Evolutionary conservation across 2,113 vertebrate genomes (phyloP).

Genomic region (Myrmophylax atrothorax): DNA sequence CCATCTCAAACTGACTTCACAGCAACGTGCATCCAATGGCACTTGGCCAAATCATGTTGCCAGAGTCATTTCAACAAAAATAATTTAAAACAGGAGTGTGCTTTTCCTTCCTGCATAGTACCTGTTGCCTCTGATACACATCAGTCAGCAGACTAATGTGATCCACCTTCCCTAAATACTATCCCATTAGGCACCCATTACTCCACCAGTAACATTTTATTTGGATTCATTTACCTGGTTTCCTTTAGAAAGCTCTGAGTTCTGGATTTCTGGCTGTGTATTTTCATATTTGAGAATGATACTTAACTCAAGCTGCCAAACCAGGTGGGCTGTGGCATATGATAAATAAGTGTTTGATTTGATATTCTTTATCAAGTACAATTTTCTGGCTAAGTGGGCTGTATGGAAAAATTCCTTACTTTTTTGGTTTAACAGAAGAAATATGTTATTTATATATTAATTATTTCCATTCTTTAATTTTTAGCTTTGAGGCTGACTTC

Average conservation of each 20-base stretch:
- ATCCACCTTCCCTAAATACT: neutral
- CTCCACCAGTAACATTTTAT: neutral
- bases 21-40: neutral
- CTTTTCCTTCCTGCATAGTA: neutral
- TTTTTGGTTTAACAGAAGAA: conserved; percentile 14
- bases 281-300: neutral
- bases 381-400: neutral
- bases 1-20: neutral
- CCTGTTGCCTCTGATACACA: neutral
- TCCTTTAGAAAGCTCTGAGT: neutral
- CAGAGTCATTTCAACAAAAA: neutral
- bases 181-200: neutral
- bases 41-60: neutral
- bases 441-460: neutral
- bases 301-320: neutral
- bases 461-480: neutral
- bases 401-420: neutral
- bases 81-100: neutral
- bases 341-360: conserved; percentile 26
- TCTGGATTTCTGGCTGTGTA: neutral
- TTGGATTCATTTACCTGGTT: neutral
- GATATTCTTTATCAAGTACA: conserved; percentile 18
- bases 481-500: neutral
- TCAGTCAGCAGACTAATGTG: neutral
- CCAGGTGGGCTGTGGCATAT: neutral